Evolutionary conservation across 2,888 invertebrate genomes (phyloP).

Genomic region (Lochmaea crataegi): DNA sequence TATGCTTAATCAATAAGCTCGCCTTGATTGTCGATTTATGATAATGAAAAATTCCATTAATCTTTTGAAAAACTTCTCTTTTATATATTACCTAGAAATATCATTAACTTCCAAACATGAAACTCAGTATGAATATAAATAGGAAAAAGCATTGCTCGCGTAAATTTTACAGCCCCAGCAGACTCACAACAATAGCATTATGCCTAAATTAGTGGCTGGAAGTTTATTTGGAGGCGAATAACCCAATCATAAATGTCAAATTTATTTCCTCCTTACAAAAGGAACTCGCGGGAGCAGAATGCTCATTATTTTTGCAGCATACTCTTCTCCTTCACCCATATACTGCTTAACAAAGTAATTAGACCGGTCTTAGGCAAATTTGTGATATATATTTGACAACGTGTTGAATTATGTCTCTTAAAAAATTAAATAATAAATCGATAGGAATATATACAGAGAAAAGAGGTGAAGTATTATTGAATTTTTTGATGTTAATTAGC

Average conservation of each 20-base stretch:
- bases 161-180: constrained; percentile 13
- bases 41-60: not conserved
- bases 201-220: constrained; percentile 30
- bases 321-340: constrained; percentile 18
- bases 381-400: not conserved
- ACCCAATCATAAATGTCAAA: constrained; percentile 36
- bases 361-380: not conserved
- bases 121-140: constrained; percentile 31
- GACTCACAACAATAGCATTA: constrained; percentile 26
- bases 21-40: not conserved
- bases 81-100: constrained; percentile 11
- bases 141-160: constrained; percentile 16
- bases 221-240: constrained; percentile 30
- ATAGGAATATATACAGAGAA: too few species aligned
- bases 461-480: too few species aligned
- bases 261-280: constrained; percentile 33
- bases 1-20: not conserved
- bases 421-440: too few species aligned
- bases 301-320: constrained; percentile 39
- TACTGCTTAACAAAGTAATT: not conserved
- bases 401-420: not conserved
- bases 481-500: too few species aligned
- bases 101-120: constrained; percentile 11
- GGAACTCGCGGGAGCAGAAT: constrained; percentile 28
- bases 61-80: not conserved